phyloP scores from a whole-genome alignment of 2,113 vertebrate genomes.

The Anas platyrhynchos region DNA sequence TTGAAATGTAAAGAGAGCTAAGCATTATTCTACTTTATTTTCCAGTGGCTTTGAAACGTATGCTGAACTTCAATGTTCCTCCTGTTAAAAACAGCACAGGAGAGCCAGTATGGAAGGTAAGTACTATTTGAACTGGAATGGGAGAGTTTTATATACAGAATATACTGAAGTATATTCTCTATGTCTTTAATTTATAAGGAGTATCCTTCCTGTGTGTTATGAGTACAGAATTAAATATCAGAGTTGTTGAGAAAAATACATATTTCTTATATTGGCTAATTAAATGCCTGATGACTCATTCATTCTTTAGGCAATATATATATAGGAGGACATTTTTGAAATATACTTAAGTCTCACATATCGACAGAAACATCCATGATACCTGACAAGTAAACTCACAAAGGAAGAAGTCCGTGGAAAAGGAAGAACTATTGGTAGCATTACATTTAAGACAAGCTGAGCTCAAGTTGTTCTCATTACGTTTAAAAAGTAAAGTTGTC shows the following conservation, averaged over 20 bases:
- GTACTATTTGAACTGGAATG: background rate
- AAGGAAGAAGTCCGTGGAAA: background rate
- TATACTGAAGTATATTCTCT: background rate
- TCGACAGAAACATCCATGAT: background rate
- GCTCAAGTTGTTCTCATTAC: background rate
- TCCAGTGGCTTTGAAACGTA: conserved; percentile 93
- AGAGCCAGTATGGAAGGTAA: conserved; percentile 98
- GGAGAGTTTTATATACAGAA: background rate
- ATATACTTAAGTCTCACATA: background rate
- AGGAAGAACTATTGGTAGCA: background rate
- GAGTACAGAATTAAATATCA: background rate
- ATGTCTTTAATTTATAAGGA: background rate
- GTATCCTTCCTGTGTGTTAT: background rate
- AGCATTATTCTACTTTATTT: conserved; percentile 30
- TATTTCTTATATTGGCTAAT: background rate
- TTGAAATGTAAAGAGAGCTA: background rate
- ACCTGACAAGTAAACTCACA: background rate
- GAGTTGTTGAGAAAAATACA: background rate
- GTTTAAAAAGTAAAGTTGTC: background rate
- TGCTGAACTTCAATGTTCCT: conserved; percentile 97
- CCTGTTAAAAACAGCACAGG: conserved; percentile 92
- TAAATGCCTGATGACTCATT: background rate
- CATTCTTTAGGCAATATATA: background rate
- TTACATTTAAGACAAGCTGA: background rate
- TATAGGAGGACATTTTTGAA: background rate